A percentile compares a stretch with the other conserved stretches of the same genome.
These are phyloP conservation scores for Gasterosteus aculeatus DNA, from an alignment of 2,113 vertebrate genomes.

Conservation along the genomic window DNA sequence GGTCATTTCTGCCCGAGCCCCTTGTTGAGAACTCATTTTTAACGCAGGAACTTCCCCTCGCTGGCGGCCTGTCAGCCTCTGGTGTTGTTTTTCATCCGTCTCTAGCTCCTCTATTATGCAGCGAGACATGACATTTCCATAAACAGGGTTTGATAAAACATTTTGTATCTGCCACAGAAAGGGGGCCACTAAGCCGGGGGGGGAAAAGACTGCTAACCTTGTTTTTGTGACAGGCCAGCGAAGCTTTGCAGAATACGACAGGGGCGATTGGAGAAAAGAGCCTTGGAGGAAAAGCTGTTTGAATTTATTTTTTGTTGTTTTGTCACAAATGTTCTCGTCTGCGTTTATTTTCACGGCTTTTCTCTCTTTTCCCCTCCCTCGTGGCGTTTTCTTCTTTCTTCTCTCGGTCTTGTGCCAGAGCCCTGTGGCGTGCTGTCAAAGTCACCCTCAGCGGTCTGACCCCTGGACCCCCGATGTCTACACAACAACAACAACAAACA, in stretches of 20 bases:
- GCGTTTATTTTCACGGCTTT: slow-evolving; percentile 21
- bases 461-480: slow-evolving; percentile 17
- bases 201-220: slow-evolving; percentile 59
- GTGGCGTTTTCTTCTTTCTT: slow-evolving; percentile 48
- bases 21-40: slow-evolving; percentile 39
- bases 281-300: slow-evolving; percentile 41
- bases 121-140: slow-evolving; percentile 55
- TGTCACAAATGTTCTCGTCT: slow-evolving; percentile 31
- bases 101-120: slow-evolving; percentile 30
- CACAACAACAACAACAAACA: slow-evolving; percentile 18
- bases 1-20: slow-evolving; percentile 44
- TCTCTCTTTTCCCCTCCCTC: slow-evolving; percentile 23
- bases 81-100: slow-evolving; percentile 37
- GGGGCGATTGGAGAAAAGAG: slow-evolving; percentile 34
- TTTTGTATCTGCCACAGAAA: slow-evolving; percentile 51
- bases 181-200: slow-evolving; percentile 20
- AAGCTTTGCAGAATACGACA: slow-evolving; percentile 61
- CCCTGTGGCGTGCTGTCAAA: slow-evolving; percentile 32
- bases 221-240: slow-evolving; percentile 62
- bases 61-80: slow-evolving; percentile 31
- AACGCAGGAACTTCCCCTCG: slow-evolving; percentile 19
- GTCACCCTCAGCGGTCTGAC: slow-evolving; percentile 32
- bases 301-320: slow-evolving; percentile 37
- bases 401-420: slow-evolving; percentile 6
- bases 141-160: slow-evolving; percentile 68